Conservation (phyloP, 1,140 invertebrate species). For the Trinorchestia longiramus region DNA sequence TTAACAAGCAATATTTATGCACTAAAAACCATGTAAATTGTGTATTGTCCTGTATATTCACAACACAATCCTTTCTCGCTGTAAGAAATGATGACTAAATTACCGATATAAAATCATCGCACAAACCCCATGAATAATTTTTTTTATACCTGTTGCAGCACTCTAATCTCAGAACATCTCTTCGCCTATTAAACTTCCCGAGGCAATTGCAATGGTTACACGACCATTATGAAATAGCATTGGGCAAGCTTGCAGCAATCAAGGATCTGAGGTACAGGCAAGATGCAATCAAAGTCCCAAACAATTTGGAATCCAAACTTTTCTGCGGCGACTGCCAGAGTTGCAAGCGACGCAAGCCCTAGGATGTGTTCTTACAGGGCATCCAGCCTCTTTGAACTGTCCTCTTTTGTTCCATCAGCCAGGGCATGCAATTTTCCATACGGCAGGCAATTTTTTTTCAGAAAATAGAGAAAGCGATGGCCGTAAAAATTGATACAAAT, state of each 20-base stretch:
- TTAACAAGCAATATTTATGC: no score
- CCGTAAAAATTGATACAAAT: no score
- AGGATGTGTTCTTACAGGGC: not conserved
- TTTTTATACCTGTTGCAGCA: no score
- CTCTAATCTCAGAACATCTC: not conserved
- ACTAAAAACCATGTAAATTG: no score
- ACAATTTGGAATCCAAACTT: not conserved
- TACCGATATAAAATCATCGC: no score
- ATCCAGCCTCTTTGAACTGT: not conserved
- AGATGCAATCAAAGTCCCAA: not conserved
- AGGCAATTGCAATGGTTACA: not conserved
- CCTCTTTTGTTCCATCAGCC: not conserved
- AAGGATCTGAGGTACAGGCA: not conserved
- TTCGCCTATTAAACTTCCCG: not conserved
- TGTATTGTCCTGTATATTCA: no score
- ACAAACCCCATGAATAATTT: no score
- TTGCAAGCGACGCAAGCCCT: not conserved
- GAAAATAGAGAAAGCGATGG: no score
- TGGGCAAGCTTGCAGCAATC: not conserved
- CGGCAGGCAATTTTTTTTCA: no score
- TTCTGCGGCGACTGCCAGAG: not conserved
- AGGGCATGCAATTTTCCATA: not conserved
- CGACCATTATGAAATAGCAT: not conserved
- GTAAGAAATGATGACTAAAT: no score
- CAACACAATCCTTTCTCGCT: no score